phyloP scores from a whole-genome alignment of 2,888 invertebrate genomes.

The Polydrusus tereticollis region DNA sequence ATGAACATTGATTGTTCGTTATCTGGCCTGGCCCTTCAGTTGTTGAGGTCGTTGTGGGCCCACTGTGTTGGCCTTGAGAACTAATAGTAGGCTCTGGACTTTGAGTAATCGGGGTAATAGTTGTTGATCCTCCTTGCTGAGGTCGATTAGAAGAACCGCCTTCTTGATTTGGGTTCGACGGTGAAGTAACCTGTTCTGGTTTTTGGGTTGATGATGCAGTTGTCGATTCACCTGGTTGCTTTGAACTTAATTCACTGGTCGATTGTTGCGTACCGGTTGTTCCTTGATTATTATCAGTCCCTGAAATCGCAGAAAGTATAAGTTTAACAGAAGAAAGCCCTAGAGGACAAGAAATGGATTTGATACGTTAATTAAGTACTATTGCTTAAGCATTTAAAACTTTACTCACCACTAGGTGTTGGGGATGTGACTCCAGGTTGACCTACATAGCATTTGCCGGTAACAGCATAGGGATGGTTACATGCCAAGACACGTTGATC shows the following conservation, averaged over 20 bases:
- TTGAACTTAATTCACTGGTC: constrained; percentile 51
- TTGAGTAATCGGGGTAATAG: constrained; percentile 18
- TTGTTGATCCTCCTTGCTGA: constrained; percentile 48
- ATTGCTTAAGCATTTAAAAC: not conserved
- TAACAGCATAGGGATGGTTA: constrained; percentile 77
- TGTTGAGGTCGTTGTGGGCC: constrained; percentile 11
- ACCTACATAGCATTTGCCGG: constrained; percentile 54
- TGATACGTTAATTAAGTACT: not conserved
- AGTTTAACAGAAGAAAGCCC: no score
- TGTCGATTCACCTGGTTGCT: constrained; percentile 27
- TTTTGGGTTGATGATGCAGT: constrained; percentile 25
- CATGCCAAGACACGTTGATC: constrained; percentile 77
- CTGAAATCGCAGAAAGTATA: constrained; percentile 2
- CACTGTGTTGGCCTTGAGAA: constrained; percentile 42
- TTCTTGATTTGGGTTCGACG: constrained; percentile 22
- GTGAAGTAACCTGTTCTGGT: not conserved
- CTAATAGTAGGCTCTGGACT: constrained; percentile 40
- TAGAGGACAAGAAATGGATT: no score
- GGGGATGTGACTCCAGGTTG: constrained; percentile 34
- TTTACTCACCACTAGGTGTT: constrained; percentile 17
- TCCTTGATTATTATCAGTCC: constrained; percentile 12
- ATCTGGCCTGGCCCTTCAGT: constrained; percentile 51
- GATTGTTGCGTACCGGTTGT: constrained; percentile 49
- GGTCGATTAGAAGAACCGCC: constrained; percentile 33
- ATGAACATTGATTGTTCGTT: constrained; percentile 57